Percentiles rank a stretch among this genome's conserved stretches.
phyloP scores from a whole-genome alignment of 2,797 vertebrate species.

The Taenioides sp. region DNA sequence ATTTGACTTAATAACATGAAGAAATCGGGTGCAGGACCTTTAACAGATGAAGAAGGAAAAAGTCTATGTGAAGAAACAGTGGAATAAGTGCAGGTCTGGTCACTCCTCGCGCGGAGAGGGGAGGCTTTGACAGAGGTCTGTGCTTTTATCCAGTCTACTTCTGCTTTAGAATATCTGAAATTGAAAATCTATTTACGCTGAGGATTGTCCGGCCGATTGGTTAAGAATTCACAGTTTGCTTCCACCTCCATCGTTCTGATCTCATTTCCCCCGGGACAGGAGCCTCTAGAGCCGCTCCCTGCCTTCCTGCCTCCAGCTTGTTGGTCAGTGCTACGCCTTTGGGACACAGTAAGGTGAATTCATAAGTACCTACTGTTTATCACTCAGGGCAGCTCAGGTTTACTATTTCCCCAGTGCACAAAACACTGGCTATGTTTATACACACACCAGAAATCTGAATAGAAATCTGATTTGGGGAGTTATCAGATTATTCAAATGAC shows the following conservation, averaged over 20 bases:
- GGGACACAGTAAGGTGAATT: background rate
- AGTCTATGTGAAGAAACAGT: no score
- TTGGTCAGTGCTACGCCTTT: background rate
- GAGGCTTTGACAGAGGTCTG: background rate
- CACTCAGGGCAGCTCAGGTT: constrained; percentile 3
- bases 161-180: background rate
- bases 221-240: constrained; percentile 7
- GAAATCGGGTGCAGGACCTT: no score
- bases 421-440: background rate
- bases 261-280: background rate
- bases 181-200: background rate
- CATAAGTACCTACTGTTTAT: constrained; percentile 3
- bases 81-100: background rate
- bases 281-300: background rate
- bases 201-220: background rate
- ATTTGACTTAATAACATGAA: no score
- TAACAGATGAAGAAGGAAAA: no score
- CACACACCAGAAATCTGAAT: background rate
- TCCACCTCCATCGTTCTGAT: constrained; percentile 7
- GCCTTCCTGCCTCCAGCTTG: constrained; percentile 4
- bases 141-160: background rate
- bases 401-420: background rate
- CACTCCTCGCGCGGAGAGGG: background rate
- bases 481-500: no score
- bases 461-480: no score